phyloP scores from a whole-genome alignment of 2,888 invertebrate species.

The Spisula solida region DNA sequence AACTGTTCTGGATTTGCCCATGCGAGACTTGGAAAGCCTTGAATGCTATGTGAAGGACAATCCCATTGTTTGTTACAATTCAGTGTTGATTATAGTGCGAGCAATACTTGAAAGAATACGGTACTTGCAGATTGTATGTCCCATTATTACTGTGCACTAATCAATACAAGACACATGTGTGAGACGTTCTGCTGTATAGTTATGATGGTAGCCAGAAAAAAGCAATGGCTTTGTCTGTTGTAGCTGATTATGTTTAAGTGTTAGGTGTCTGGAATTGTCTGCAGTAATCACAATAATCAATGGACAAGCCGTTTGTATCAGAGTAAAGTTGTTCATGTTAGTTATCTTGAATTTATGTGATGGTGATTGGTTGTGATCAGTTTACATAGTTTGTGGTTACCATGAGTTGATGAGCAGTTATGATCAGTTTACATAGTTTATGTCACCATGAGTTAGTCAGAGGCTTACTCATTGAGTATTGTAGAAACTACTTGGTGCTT shows the following conservation, averaged over 20 bases:
- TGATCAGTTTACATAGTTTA: not conserved
- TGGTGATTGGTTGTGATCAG: not conserved
- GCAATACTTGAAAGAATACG: too few species aligned
- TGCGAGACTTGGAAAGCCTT: too few species aligned
- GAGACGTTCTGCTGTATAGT: not conserved
- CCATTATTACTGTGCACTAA: not conserved
- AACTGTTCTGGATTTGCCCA: too few species aligned
- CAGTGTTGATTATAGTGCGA: too few species aligned
- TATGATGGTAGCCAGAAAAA: not conserved
- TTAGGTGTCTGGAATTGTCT: not conserved
- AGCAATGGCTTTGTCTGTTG: not conserved
- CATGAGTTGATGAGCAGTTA: not conserved
- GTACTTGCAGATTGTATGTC: too few species aligned
- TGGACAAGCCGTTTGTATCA: not conserved
- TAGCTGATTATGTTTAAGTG: not conserved
- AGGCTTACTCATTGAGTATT: too few species aligned
- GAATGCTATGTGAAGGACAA: too few species aligned
- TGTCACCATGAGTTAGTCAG: not conserved
- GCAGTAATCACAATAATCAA: slow-evolving; percentile 13
- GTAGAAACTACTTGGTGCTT: too few species aligned
- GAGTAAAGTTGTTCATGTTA: not conserved
- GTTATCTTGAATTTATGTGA: not conserved
- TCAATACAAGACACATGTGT: not conserved
- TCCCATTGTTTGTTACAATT: too few species aligned
- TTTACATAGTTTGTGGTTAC: too few species aligned